Base-by-base conservation (phyloP, 1,140 invertebrate genomes). In the Trachymyrmex cornetzi region DNA sequence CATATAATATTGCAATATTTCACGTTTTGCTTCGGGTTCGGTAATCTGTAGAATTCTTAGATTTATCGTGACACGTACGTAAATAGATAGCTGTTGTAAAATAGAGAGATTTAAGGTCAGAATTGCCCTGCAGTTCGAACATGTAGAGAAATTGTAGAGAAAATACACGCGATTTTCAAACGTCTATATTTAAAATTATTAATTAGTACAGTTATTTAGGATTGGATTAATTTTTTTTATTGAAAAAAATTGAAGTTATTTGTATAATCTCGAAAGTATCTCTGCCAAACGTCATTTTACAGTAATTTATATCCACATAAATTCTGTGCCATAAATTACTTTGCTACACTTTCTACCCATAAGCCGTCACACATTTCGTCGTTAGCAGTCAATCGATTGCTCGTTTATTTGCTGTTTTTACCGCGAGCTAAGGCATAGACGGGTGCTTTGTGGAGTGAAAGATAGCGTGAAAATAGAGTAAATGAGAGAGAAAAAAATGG, bases 331-430 rank as follows among this genome's bases (percentile, higher is more conserved):
- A 24, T 34, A 34, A 34, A 38, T 63, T 81, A 53, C 14, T 34
- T 34, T 11, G 4, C 9, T 38, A 14, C 14, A 53, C 30, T 50
- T 34, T 85, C n/a, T 53, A 53, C 71, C 16, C 24, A 34, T 44
- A 5, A 50, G 3, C 53, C 50, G 38, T 61, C 38, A 34, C 53
- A 69, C 53, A 69, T 86, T 81, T 69, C 80, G 38, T 81, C 53
- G 27, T n/a, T 67, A 63, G 59, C 77, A 80, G 77, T 81, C 77
- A 61, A 50, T 80, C 53, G 85, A 80, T 86, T 59, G 53, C 53
- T 81, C 75, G 75, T 71, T 81, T 80, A 48, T 79, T 53, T 16
- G 24, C 12, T 50, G 57, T n/a, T 64, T 75, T 55, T 61, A 71
- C 24, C 19, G 24, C 24, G 24, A 74, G 24, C 14, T 59, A 72